Base-by-base conservation (phyloP, 2,888 invertebrate species). In the Andrena trimmerana region DNA sequence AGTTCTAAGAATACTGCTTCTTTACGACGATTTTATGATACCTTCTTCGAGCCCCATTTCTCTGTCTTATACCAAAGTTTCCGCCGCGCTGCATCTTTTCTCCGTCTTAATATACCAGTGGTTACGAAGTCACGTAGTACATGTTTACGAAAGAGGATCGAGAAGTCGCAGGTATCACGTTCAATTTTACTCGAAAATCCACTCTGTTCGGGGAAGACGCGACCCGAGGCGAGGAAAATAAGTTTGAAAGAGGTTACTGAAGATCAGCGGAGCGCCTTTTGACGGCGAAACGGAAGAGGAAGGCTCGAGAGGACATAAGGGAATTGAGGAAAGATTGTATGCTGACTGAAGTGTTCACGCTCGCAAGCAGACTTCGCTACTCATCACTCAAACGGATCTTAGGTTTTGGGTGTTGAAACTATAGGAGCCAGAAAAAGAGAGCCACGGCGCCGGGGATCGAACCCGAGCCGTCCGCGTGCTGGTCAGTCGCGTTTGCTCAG, bases 91-190 rank as follows among this genome's bases (percentile, higher is more conserved):
- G 66, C 36, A 54, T 52, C 68, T 63, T 70, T 62, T 20, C 67
- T 48, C 27, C 24, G 31, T 27, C 68, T 69, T 78, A 76, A 78
- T 76, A 69, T 77, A 69, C 29, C 42, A 57, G 33, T 36, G 60
- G 63, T 76, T 50, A 36, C 16, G 27, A 63, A 77, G 63, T 63
- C 62, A 48, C 33, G 48, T 42, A 60, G 29, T 66, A 24, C n/a
- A 13, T 63, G 57, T 50, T 77, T 63, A 69, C 50, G 67, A 52
- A 50, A 33, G 50, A 31, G 63, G 42, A 50, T 42, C 6, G 63
- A 50, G 63, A 42, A 63, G 36, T 63, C 8, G 57, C 10, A 27
- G 20, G 57, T 24, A 57, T 24, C 57, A 4, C 24, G 57, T 57
- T 10, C 57, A 57, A 27, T 10, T 57, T 27, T 20, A 57, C 24